These are phyloP conservation scores for Enteromius treurensis DNA, from an alignment of 2,797 vertebrate genomes.

Conservation along the genomic window DNA sequence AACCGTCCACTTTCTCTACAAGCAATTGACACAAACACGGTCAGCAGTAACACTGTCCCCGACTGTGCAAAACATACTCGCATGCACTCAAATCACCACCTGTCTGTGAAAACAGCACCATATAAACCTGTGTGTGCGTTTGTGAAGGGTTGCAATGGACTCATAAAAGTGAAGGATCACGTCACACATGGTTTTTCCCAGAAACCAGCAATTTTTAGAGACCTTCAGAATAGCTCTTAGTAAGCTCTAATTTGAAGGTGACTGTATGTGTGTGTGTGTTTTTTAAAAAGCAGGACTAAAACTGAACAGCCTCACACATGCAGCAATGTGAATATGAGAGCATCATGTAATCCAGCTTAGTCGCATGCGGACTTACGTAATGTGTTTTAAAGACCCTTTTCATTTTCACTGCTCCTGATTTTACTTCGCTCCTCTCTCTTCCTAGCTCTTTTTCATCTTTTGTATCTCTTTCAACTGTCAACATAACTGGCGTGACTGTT, in stretches of 20 bases:
- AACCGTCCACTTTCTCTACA: not conserved
- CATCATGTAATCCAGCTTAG: conserved; percentile 41
- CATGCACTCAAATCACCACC: not conserved
- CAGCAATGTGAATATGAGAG: conserved; percentile 12
- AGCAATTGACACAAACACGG: not conserved
- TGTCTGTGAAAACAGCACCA: not conserved
- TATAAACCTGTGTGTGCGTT: not conserved
- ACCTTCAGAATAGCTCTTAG: conserved; percentile 4
- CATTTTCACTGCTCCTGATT: conserved; percentile 5
- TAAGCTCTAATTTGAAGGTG: not conserved
- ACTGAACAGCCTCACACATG: conserved; percentile 14
- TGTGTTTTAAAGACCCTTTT: conserved; percentile 31
- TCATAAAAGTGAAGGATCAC: not conserved
- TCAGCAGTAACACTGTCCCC: not conserved
- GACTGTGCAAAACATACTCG: conserved; percentile 5
- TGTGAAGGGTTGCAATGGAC: not conserved
- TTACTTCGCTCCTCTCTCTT: conserved; percentile 7
- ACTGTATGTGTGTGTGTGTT: not conserved
- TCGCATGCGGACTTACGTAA: conserved; percentile 40
- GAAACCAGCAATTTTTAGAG: not conserved
- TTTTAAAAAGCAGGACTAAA: conserved; percentile 25
- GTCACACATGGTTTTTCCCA: not conserved
- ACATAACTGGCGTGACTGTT: not conserved
- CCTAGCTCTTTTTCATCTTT: conserved; percentile 4
- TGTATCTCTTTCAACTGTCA: conserved; percentile 46